Conservation (phyloP, 2,888 invertebrate genomes). For the Pristionchus mayeri region DNA sequence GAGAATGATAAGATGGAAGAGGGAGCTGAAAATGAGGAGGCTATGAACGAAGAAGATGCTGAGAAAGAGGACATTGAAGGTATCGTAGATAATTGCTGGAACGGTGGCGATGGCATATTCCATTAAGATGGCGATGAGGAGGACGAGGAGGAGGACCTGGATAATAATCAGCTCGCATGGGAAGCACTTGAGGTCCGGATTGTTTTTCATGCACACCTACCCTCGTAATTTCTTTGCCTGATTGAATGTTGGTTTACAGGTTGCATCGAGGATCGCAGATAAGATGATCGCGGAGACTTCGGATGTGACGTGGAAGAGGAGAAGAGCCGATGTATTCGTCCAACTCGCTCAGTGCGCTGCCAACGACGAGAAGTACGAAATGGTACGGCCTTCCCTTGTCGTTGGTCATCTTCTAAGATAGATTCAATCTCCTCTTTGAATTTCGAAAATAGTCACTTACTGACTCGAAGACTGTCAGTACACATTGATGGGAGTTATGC, state of each 20-base stretch:
- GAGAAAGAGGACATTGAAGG: neutral
- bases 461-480: too few species aligned
- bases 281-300: neutral
- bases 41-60: neutral
- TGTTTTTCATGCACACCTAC: neutral
- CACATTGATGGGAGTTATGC: too few species aligned
- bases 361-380: conserved; percentile 45
- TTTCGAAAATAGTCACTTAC: too few species aligned
- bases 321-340: conserved; percentile 43
- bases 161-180: conserved; percentile 35
- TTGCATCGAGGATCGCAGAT: conserved; percentile 23
- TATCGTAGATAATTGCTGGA: neutral
- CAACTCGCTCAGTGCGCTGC: conserved; percentile 39
- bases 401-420: too few species aligned
- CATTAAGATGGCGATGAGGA: conserved; percentile 18
- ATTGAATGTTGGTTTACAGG: too few species aligned
- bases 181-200: conserved; percentile 40
- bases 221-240: neutral
- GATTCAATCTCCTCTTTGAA: too few species aligned
- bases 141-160: conserved; percentile 32
- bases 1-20: neutral
- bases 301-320: conserved; percentile 10
- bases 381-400: neutral
- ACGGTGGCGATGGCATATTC: neutral
- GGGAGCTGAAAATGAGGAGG: neutral